These are phyloP conservation scores for Epinephelus coioides DNA, from an alignment of 2,797 vertebrate species.

Conservation along the genomic window DNA sequence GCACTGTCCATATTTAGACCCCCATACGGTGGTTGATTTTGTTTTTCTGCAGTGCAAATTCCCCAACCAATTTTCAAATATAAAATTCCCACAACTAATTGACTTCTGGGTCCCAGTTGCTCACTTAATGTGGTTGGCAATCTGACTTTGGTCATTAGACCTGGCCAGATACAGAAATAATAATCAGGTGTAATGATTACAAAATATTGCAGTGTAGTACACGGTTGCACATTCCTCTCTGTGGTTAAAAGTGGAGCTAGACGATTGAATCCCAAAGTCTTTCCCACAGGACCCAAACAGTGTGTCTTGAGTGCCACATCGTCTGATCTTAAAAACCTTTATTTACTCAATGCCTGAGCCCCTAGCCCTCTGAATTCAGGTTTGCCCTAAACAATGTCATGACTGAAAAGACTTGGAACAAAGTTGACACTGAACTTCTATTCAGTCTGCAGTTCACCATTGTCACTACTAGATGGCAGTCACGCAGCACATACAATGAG, in stretches of 20 bases:
- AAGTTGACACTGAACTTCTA: neutral
- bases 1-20: no score
- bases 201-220: neutral
- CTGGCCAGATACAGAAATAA: no score
- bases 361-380: neutral
- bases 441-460: conserved; percentile 38
- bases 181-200: neutral
- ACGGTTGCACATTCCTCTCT: neutral
- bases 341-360: neutral
- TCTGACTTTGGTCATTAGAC: no score
- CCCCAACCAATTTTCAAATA: no score
- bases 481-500: neutral
- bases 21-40: no score
- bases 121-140: no score
- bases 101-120: no score
- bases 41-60: no score
- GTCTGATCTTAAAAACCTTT: conserved; percentile 12
- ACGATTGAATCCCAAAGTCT: neutral
- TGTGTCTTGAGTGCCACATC: neutral
- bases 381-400: neutral
- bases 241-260: neutral
- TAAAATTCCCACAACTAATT: no score
- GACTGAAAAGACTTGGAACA: neutral
- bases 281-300: neutral
- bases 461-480: conserved; percentile 62